phyloP scores from a whole-genome alignment of 2,797 vertebrate genomes.

The Melanotaenia trifasciata region DNA sequence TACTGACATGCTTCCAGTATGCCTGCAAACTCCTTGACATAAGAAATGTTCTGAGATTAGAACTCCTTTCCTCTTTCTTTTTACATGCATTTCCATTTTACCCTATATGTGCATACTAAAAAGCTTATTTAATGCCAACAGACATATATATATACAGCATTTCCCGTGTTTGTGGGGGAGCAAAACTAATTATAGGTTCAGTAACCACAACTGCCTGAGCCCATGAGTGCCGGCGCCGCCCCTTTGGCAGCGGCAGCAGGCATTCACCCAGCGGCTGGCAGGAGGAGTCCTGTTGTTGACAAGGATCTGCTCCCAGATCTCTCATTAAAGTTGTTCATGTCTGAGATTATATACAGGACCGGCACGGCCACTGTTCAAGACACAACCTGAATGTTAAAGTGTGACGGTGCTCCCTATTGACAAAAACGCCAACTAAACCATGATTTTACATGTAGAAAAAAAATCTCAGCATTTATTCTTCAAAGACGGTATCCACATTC shows the following conservation, averaged over 20 bases:
- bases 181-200: constrained; percentile 71
- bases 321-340: constrained; percentile 76
- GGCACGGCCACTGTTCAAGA: constrained; percentile 51
- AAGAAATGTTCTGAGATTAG: constrained; percentile 24
- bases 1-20: constrained; percentile 32
- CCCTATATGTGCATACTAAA: constrained; percentile 29
- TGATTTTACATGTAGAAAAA: not conserved
- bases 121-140: constrained; percentile 47
- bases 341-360: constrained; percentile 67
- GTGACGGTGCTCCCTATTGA: constrained; percentile 59
- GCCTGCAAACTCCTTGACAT: constrained; percentile 21
- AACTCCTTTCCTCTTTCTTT: constrained; percentile 8
- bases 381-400: constrained; percentile 35
- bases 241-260: constrained; percentile 66
- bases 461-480: not conserved
- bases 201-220: constrained; percentile 59
- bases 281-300: constrained; percentile 73
- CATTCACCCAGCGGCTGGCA: constrained; percentile 66
- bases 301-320: constrained; percentile 71
- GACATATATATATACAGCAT: constrained; percentile 44
- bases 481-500: not conserved
- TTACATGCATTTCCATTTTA: constrained; percentile 38
- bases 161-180: constrained; percentile 67
- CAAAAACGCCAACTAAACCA: constrained; percentile 34
- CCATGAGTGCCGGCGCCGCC: constrained; percentile 64